Evolutionary conservation across 2,888 invertebrate species (phyloP), one percentile per base, ranked within the genome.

Genomic region (Caenorhabditis sp.): DNA sequence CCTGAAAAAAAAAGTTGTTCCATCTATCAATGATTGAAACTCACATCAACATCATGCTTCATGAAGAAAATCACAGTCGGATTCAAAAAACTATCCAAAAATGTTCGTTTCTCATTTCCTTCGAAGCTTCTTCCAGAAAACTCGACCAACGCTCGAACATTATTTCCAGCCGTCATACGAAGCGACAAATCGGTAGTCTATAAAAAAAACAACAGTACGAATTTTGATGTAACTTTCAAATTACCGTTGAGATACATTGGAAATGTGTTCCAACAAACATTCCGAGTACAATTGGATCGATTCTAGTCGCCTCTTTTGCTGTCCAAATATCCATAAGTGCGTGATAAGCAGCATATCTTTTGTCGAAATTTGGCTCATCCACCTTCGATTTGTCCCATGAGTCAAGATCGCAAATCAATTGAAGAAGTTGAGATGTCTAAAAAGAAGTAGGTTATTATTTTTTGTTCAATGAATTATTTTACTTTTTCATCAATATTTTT

Each of bases 361-460:
- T 91, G 72, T 93, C 92, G 84, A 93, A 95, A 89, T 97, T 95
- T 0, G 96, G 95, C 87, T 97, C 95, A 83, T 96, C 95, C n/a
- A 96, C 91, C 92, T 93, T 93, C 76, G 92, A 92, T 56, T 91
- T 91, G 89, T 96, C 93, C 91, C 92, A 95, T 0, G 95, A 92
- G 89, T 97, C 97, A 82, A 96, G 90, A 88, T 93, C 81, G 8
- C 83, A 77, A 8, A 71, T 25, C 25, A 63, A 25, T 36, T 63
- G 70, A 14, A 75, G 61, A 38, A 67, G 27, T 7, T 67, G 31
- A 0, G 23, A 27, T 14, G 26, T 49, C 69, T 73, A 49, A 25
- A 63, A 31, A 31, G 10, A 31, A 31, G 10, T 7, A 31, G 10
- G 31, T 31, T 31, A 17, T n/a, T 5, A 50, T 50, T n/a, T 50